Conservation (phyloP, 2,113 vertebrate genomes). For the Crotalus horridus region DNA sequence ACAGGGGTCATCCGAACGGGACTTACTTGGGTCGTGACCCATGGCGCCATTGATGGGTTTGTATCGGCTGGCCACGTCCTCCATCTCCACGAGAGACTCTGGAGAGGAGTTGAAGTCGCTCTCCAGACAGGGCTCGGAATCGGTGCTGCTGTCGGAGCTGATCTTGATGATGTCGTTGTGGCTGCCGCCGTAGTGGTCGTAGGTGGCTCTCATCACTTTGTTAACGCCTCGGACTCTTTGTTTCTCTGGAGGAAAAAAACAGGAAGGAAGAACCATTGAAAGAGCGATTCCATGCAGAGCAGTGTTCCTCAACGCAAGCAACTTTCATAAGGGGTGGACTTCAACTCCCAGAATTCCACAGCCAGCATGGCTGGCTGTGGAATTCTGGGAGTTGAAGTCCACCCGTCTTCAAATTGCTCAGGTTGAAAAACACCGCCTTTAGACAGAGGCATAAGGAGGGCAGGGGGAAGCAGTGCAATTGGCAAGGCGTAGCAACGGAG, state of each 20-base stretch:
- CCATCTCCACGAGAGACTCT: conserved; percentile 85
- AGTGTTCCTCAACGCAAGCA: not conserved
- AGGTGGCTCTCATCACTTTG: conserved; percentile 71
- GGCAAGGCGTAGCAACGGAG: not conserved
- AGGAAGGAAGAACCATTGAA: rapidly evolving
- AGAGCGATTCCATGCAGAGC: not conserved
- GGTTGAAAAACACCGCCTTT: not conserved
- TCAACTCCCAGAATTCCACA: not conserved
- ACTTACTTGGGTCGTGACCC: conserved; percentile 59
- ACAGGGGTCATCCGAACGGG: rapidly evolving
- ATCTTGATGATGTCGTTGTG: conserved; percentile 77
- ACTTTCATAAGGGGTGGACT: not conserved
- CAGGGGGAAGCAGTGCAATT: not conserved
- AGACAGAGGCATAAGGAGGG: not conserved
- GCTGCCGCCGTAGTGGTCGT: conserved; percentile 54
- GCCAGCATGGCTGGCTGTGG: not conserved
- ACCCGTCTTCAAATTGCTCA: not conserved
- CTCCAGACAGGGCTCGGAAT: conserved; percentile 86
- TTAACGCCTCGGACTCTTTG: conserved; percentile 70
- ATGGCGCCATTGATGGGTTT: conserved; percentile 57
- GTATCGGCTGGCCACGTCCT: conserved; percentile 85
- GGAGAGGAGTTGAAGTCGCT: conserved; percentile 95
- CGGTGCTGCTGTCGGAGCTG: conserved; percentile 91
- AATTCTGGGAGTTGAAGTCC: not conserved
- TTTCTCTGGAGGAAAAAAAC: conserved; percentile 70